phyloP scores from a whole-genome alignment of 2,888 invertebrate species.

The Trichopoda pennipes region DNA sequence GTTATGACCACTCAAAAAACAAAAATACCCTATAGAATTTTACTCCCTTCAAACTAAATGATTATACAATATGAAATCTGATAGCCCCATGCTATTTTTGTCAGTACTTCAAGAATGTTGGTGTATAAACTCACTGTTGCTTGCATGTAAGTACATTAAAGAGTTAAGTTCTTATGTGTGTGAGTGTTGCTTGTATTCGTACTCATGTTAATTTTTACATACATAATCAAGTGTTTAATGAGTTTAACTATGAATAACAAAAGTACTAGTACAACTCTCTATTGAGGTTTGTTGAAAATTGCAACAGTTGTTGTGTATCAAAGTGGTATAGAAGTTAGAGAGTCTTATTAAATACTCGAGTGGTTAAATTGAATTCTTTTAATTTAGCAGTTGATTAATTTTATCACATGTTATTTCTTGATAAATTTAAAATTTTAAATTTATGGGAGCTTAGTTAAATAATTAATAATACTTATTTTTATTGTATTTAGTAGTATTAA shows the following conservation, averaged over 20 bases:
- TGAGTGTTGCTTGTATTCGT: background rate
- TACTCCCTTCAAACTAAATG: constrained; percentile 1
- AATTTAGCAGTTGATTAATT: constrained; percentile 69
- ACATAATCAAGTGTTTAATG: constrained; percentile 53
- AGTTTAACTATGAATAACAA: constrained; percentile 49
- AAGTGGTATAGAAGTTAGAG: constrained; percentile 13
- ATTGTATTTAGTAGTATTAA: no score
- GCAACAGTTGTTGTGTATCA: no score
- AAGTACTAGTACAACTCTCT: constrained; percentile 16
- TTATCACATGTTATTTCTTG: constrained; percentile 60
- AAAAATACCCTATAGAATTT: no score
- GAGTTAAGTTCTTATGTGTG: background rate
- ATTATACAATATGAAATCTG: constrained; percentile 43
- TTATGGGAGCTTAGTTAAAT: no score
- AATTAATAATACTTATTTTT: no score
- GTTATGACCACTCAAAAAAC: no score
- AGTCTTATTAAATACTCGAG: constrained; percentile 54
- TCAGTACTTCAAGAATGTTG: constrained; percentile 33
- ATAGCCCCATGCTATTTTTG: constrained; percentile 51
- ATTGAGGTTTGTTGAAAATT: constrained; percentile 24
- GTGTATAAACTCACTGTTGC: background rate
- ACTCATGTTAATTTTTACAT: constrained; percentile 26
- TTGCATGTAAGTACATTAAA: background rate
- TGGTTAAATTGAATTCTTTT: constrained; percentile 67
- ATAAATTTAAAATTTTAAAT: background rate